Evolutionary conservation across 1,140 invertebrate species (phyloP).

Genomic region (Plutomurus gul): DNA sequence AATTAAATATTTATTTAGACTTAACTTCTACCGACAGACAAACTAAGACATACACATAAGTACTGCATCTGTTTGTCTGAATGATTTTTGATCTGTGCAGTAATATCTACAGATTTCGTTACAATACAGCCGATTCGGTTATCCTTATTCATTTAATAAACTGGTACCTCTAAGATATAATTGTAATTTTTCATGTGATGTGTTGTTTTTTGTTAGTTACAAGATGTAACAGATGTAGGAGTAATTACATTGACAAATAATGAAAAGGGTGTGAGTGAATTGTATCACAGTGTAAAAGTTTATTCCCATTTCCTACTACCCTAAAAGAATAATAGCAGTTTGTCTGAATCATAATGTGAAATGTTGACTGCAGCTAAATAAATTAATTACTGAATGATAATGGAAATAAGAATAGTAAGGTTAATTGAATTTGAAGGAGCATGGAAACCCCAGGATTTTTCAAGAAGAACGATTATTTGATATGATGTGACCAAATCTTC

Average conservation of each 20-base stretch:
- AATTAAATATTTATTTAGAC: conserved; percentile 4
- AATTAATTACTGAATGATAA: conserved; percentile 12
- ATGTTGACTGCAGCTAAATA: conserved; percentile 26
- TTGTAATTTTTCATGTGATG: conserved; percentile 18
- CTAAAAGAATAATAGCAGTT: background rate
- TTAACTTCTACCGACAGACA: conserved; percentile 28
- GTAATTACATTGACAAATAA: background rate
- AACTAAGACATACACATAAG: conserved; percentile 10
- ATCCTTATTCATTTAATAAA: conserved; percentile 15
- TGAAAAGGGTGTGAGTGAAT: background rate
- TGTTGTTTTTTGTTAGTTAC: conserved; percentile 15
- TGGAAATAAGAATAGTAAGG: background rate
- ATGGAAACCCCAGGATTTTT: conserved; percentile 1
- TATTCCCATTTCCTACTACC: background rate
- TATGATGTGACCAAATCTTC: conserved; percentile 24
- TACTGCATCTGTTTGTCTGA: background rate
- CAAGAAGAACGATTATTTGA: background rate
- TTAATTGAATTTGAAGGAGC: conserved; percentile 12
- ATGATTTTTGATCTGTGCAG: background rate
- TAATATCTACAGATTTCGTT: conserved; percentile 14
- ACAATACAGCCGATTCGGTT: conserved; percentile 16
- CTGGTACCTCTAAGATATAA: background rate
- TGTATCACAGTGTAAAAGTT: background rate
- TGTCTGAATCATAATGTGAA: conserved; percentile 25
- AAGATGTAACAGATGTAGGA: background rate